Base-by-base conservation (phyloP, 2,888 invertebrate genomes). In the Pardosa pseudoannulata region DNA sequence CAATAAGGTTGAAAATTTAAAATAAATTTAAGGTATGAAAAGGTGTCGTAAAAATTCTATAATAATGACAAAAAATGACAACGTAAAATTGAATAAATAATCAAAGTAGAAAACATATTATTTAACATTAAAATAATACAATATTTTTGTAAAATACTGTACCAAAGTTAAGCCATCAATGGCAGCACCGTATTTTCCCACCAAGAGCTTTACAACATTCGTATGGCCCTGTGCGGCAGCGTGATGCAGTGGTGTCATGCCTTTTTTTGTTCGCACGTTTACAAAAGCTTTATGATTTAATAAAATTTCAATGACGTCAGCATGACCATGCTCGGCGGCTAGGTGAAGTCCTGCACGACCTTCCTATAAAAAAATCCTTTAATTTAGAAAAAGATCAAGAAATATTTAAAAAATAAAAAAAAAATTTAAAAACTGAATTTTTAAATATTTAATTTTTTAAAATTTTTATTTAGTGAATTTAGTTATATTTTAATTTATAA, bases 231-330 rank as follows among this genome's bases (percentile, higher is more conserved):
- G 97, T 95, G 97, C 96, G 1, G 98, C 97, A 0, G 99, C 98
- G 91, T 98, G 93, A 93, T 99, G 99, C 27, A 99, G 93, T 0
- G 99, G 98, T 6, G 99, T 99, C 90, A 99, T 94, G 7, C 99
- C 99, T 32, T 89, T 88, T 91, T 99, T 94, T 0, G 98, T 98
- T 92, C 99, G 98, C 16, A 98, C 98, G 92, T 99, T 99, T 88
- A 99, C 99, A 92, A 99, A 99, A 0, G 99, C 99, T 92, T 99
- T 99, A 92, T 98, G 96, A 70, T 96, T 95, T 41, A 99, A 93
- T 76, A 99, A 93, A 0, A 92, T 91, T 88, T 93, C 93, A 94
- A 97, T 93, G 0, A 93, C 92, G 41, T 92, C 91, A 71, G 92
- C 93, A 90, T 98, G 98, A 3, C 98, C 98, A 90, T 96, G 95